Evolutionary conservation across 2,113 vertebrate genomes (phyloP).

Genomic region (Vanacampus margaritifer): DNA sequence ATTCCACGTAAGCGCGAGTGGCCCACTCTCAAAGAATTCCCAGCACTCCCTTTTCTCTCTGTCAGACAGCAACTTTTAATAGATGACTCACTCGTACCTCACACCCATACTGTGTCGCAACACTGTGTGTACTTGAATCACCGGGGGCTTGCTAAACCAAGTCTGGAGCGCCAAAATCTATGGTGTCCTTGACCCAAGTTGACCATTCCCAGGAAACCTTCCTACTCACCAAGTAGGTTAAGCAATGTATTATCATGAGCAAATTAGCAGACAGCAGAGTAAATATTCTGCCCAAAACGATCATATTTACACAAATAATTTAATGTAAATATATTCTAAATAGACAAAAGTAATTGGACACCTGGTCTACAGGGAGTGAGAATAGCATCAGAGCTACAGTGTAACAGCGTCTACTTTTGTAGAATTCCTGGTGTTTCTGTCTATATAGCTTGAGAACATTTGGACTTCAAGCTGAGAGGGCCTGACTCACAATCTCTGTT

Average conservation of each 20-base stretch:
- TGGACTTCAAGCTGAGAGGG: neutral
- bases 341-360: too few species aligned
- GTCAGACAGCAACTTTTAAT: constrained; percentile 27
- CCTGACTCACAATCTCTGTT: too few species aligned
- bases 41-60: constrained; percentile 9
- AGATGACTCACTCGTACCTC: constrained; percentile 35
- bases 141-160: constrained; percentile 14
- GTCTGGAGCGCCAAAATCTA: neutral
- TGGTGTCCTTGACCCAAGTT: neutral
- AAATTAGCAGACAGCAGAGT: neutral
- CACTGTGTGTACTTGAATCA: constrained; percentile 17
- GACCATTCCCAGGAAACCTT: neutral
- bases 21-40: constrained; percentile 11
- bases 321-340: too few species aligned
- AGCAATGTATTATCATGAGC: too few species aligned
- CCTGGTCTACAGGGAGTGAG: neutral
- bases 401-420: too few species aligned
- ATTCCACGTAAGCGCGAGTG: constrained; percentile 3
- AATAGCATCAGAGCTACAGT: neutral
- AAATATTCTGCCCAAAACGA: neutral
- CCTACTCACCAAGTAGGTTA: neutral
- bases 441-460: neutral
- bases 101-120: constrained; percentile 16
- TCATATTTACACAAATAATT: too few species aligned
- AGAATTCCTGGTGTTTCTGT: neutral